phyloP scores from a whole-genome alignment of 2,797 vertebrate species.

The Steatocranus sp. region DNA sequence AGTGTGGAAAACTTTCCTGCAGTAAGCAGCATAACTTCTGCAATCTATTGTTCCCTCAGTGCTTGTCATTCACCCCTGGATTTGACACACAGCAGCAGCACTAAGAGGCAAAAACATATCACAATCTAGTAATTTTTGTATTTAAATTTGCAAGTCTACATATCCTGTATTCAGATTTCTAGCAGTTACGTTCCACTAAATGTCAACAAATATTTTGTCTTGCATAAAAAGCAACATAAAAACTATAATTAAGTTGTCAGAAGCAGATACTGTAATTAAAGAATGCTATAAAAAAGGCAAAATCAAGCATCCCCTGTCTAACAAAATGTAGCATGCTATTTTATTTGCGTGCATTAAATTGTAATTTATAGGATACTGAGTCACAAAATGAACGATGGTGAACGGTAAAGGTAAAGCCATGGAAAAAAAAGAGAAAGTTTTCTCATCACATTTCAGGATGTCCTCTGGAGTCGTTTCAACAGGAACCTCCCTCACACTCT shows the following conservation, averaged over 20 bases:
- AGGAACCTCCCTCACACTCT: conserved; percentile 61
- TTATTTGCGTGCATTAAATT: background rate
- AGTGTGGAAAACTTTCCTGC: conserved; percentile 4
- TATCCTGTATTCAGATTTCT: background rate
- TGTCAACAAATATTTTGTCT: background rate
- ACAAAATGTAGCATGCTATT: background rate
- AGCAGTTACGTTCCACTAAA: background rate
- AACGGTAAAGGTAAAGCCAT: background rate
- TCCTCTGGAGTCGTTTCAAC: conserved; percentile 48
- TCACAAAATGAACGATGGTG: background rate
- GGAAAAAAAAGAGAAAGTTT: background rate
- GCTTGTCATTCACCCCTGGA: background rate
- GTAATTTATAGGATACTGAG: background rate
- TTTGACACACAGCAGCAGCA: background rate
- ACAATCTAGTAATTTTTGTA: background rate
- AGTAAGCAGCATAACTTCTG: background rate
- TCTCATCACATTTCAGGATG: conserved; percentile 46
- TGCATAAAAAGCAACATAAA: background rate
- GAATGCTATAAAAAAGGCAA: background rate
- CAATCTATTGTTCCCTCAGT: background rate
- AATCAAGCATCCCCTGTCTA: background rate
- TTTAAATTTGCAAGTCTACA: background rate
- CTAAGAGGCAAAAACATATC: background rate
- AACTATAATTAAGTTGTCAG: background rate
- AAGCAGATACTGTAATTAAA: background rate